phyloP scores from a whole-genome alignment of 2,888 invertebrate genomes.

The Watsonalla binaria region DNA sequence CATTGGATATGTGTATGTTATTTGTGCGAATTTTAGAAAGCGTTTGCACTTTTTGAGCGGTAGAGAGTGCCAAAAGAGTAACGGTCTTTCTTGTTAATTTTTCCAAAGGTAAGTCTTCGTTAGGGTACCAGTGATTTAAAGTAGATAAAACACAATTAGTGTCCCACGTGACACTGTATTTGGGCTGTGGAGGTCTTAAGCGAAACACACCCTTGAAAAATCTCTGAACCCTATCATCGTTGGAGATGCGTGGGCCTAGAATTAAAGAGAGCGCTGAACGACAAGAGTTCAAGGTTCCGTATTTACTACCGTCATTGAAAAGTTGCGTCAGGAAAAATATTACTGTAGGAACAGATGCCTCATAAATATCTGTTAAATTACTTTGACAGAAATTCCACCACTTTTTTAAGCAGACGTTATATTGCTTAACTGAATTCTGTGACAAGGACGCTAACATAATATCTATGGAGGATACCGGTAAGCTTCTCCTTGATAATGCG shows the following conservation, averaged over 20 bases:
- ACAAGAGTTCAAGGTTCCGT: too few relatives aligned
- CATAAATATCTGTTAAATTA: slow-evolving; percentile 2
- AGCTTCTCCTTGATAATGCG: slow-evolving; percentile 2
- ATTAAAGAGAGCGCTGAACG: too few relatives aligned
- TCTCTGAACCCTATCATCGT: slow-evolving; percentile 8
- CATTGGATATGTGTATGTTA: not conserved
- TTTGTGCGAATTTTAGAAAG: not conserved
- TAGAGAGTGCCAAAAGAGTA: not conserved
- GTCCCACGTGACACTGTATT: slow-evolving; percentile 9
- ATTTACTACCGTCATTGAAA: slow-evolving; percentile 5
- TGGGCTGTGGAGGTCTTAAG: slow-evolving; percentile 5
- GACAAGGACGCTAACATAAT: slow-evolving; percentile 13
- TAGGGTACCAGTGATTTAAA: not conserved
- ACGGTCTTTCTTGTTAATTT: not conserved
- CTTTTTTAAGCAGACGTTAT: slow-evolving; percentile 5
- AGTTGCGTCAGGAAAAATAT: slow-evolving; percentile 4
- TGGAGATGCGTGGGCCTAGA: not conserved
- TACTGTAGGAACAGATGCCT: slow-evolving; percentile 3
- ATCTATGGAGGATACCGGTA: slow-evolving; percentile 5
- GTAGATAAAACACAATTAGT: slow-evolving; percentile 3
- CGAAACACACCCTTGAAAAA: slow-evolving; percentile 9
- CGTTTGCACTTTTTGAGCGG: not conserved
- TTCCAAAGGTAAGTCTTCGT: not conserved
- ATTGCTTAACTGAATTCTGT: slow-evolving; percentile 11
- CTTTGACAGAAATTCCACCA: slow-evolving; percentile 9